Evolutionary conservation across 1,140 invertebrate genomes (phyloP).

Genomic region (Calliopsis andreniformis): DNA sequence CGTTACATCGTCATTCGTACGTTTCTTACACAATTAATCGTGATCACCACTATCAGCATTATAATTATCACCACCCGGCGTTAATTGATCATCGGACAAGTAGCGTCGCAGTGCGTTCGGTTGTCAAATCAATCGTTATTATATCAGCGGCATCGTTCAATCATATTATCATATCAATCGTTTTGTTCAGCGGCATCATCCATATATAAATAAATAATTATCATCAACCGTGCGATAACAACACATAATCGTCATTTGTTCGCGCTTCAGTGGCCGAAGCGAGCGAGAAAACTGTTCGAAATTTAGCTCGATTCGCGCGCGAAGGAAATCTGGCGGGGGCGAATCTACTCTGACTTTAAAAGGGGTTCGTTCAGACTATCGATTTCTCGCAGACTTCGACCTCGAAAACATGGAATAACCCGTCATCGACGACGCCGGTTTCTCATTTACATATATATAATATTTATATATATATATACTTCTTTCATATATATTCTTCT

Average conservation of each 20-base stretch:
- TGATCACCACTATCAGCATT: constrained; percentile 58
- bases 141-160: constrained; percentile 46
- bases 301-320: background rate
- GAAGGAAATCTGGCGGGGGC: background rate
- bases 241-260: constrained; percentile 71
- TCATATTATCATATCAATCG: constrained; percentile 42
- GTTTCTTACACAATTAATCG: constrained; percentile 52
- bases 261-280: constrained; percentile 45
- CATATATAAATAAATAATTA: constrained; percentile 79
- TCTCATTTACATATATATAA: constrained; percentile 55
- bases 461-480: constrained; percentile 49
- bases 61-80: constrained; percentile 57
- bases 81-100: constrained; percentile 42
- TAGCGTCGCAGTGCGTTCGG: constrained; percentile 23
- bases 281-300: constrained; percentile 8
- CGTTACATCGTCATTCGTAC: constrained; percentile 70
- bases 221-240: constrained; percentile 73
- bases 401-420: constrained; percentile 42
- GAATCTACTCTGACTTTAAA: no score
- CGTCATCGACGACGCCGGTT: constrained; percentile 46
- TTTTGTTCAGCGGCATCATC: constrained; percentile 51
- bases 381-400: constrained; percentile 46
- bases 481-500: constrained; percentile 37
- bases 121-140: constrained; percentile 43
- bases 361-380: no score